Evolutionary conservation across 2,113 vertebrate genomes (phyloP).

Genomic region (Rattus norvegicus): GRCr8 NC_086026.1:90085001-90085500

Average conservation of each 20-base stretch:
- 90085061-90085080: not conserved
- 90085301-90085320: too few species aligned
- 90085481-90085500: not conserved
- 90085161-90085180: not conserved
- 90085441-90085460: not conserved
- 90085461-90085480: not conserved
- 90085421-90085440: not conserved
- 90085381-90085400: slow-evolving; percentile 5
- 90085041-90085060: not conserved
- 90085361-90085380: not conserved
- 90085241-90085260: not conserved
- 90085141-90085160: not conserved
- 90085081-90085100: not conserved
- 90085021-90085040: not conserved
- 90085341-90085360: not conserved
- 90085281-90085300: not conserved
- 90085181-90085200: not conserved
- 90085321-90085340: not conserved
- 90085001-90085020: not conserved
- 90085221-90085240: not conserved
- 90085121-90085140: not conserved
- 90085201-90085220: not conserved
- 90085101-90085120: not conserved
- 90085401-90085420: not conserved
- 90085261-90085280: not conserved